Evolutionary conservation across 2,797 vertebrate species (phyloP), one percentile per base, ranked within the genome.

Genomic region (Esox masquinongy): DNA sequence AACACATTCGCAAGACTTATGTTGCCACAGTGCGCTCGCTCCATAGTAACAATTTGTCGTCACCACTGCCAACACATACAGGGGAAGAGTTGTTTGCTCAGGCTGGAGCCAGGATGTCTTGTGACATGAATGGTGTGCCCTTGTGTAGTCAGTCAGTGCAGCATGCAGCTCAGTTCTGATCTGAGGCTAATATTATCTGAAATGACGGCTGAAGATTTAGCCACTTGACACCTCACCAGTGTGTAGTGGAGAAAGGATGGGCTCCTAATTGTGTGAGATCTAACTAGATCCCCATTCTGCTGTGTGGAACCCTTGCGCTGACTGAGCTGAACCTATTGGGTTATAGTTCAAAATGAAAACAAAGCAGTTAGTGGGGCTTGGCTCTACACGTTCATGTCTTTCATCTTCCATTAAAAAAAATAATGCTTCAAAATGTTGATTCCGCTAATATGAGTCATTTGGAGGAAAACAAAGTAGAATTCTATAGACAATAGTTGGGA

Each of bases 111-210:
- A 84, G 83, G 86, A 87, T 75, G 83, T 89, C 83, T 89, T 83
- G 72, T 89, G 83, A 85, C 87, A 90, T 83, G 83, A 87, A 87
- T 85, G 80, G 70, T 88, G 87, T 87, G 86, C 79, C 89, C 83
- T 86, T 88, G 88, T 85, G 85, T 16, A 67, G 43, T 61, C 85
- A 81, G 82, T 81, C 78, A 17, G 31, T 59, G 47, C 53, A 29
- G 36, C 11, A 51, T 59, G 47, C 39, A 29, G 53, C 11, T 36
- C 67, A 7, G 19, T 5, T 22, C 43, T 19, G 17, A 34, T 76
- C 75, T 49, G 68, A 56, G 26, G 69, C 6, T 14, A 24, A 26
- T 24, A 12, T 59, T 59, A n/a, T 26, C 22, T 64, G 47, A n/a
- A 22, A 70, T 43, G 43, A 70, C 43, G 22, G 51, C 31, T 24